Base-by-base conservation (phyloP, 2,113 vertebrate genomes). In the Cygnus atratus region DNA sequence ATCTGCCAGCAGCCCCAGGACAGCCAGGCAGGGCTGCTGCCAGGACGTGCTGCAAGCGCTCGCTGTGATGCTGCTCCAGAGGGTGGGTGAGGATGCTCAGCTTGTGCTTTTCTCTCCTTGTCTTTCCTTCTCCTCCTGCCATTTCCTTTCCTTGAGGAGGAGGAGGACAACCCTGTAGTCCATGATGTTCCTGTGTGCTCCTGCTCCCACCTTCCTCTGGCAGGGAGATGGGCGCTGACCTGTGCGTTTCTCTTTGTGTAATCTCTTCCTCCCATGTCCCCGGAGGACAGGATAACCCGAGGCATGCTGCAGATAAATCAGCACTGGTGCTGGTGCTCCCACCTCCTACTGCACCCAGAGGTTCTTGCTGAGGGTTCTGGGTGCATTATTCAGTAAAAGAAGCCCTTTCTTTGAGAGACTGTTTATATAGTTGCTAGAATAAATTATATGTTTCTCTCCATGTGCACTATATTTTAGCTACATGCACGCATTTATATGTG, bases 111-210 rank as follows among this genome's bases (percentile, higher is more conserved):
- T 6, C 68, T 50, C 4, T 29, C 19, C 18, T 50, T 0, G 4
- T 6, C 37, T 73, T 68, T 25, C 22, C 41, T 10, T 24, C 28
- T 59, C n/a, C 43, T 77, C 12, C 10, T 10, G 33, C 14, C 35
- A 0, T 6, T 44, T 17, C 10, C 54, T 18, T 29, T 67, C 73
- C 2, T 0, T 61, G n/a, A 61, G 8, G 41, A 48, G 19, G n/a
- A 13, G 16, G n/a, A 13, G 41, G 11, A 17, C 5, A 11, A 14
- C 6, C 11, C 15, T 2, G 5, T 8, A 50, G 21, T 58, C 55
- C 17, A 1, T 3, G 46, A 24, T 9, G 33, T 10, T 58, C 58
- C 22, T 10, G 22, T 3, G 39, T 2, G 35, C 66, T 43, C 22
- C 77, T 0, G 0, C 4, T 83, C 15, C 54, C 54, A 1, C 2